These are phyloP conservation scores for Drosophila histrio DNA, from an alignment of 2,888 invertebrate species.

Conservation along the genomic window DNA sequence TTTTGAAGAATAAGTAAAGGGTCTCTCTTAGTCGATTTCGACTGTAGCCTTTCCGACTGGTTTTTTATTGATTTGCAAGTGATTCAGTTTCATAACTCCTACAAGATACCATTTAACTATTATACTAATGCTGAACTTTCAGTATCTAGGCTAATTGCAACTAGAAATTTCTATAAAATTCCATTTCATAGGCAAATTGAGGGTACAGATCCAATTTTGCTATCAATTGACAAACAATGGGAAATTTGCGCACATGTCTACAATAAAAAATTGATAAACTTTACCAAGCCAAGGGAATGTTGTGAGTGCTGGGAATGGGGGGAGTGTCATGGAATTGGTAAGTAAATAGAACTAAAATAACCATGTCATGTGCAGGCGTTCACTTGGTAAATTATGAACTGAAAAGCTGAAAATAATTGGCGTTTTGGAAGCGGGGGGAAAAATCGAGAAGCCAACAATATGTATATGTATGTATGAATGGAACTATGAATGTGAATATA, in stretches of 20 bases:
- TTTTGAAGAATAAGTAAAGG: too few species aligned
- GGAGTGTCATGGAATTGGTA: background rate
- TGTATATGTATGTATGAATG: background rate
- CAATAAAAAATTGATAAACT: slow-evolving; percentile 48
- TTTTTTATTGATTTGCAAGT: background rate
- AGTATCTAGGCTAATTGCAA: slow-evolving; percentile 18
- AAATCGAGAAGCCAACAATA: background rate
- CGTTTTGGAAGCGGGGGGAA: slow-evolving; percentile 20
- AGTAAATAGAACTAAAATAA: slow-evolving; percentile 17
- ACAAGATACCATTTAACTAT: too few species aligned
- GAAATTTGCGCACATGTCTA: slow-evolving; percentile 53
- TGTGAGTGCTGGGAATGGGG: too few species aligned
- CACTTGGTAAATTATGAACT: slow-evolving; percentile 62
- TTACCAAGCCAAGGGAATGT: slow-evolving; percentile 7
- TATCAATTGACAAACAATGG: slow-evolving; percentile 39
- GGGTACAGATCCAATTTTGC: background rate
- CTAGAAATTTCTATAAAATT: slow-evolving; percentile 8
- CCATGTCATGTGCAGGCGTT: slow-evolving; percentile 55
- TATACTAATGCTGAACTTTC: background rate
- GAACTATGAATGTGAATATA: background rate
- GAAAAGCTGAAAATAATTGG: slow-evolving; percentile 62
- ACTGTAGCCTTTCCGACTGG: too few species aligned
- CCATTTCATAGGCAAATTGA: background rate
- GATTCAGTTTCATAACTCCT: background rate
- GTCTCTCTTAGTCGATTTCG: too few species aligned